Conservation (phyloP, 2,797 vertebrate genomes). For the Emydoidea blandingii region DNA sequence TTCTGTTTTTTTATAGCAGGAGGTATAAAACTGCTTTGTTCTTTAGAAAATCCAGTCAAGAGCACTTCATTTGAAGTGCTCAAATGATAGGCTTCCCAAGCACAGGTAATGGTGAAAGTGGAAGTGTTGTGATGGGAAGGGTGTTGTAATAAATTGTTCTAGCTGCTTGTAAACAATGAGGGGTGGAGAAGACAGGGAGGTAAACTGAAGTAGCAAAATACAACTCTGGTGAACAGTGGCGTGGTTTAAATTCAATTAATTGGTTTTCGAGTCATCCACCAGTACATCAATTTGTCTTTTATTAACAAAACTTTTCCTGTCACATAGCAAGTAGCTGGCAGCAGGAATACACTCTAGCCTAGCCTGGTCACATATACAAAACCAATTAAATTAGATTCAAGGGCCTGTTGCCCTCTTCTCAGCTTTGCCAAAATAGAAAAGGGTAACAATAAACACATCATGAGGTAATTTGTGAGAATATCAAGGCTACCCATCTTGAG, state of each 20-base stretch:
- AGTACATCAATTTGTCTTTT: conserved; percentile 54
- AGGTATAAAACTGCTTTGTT: conserved; percentile 70
- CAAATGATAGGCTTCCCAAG: conserved; percentile 32
- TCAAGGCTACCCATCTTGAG: not conserved
- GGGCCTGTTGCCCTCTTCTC: not conserved
- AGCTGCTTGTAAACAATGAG: conserved; percentile 56
- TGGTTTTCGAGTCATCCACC: conserved; percentile 51
- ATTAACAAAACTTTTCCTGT: conserved; percentile 60
- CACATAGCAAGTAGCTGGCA: conserved; percentile 34
- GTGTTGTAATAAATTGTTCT: conserved; percentile 48
- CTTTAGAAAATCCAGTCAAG: conserved; percentile 65
- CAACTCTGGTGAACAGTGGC: conserved; percentile 56
- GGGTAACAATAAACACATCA: not conserved
- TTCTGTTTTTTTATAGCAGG: conserved; percentile 54
- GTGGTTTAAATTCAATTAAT: conserved; percentile 59
- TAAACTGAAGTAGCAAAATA: conserved; percentile 42
- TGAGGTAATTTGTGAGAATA: not conserved
- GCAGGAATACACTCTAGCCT: not conserved
- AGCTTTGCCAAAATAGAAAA: not conserved
- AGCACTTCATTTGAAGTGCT: conserved; percentile 59
- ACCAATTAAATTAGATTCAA: not conserved
- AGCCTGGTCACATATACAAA: not conserved
- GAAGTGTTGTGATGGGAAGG: conserved; percentile 3
- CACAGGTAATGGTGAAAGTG: not conserved
- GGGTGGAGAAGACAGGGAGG: conserved; percentile 16